phyloP scores from a whole-genome alignment of 1,140 invertebrate genomes.

The Cyrtorhinus lividipennis region DNA sequence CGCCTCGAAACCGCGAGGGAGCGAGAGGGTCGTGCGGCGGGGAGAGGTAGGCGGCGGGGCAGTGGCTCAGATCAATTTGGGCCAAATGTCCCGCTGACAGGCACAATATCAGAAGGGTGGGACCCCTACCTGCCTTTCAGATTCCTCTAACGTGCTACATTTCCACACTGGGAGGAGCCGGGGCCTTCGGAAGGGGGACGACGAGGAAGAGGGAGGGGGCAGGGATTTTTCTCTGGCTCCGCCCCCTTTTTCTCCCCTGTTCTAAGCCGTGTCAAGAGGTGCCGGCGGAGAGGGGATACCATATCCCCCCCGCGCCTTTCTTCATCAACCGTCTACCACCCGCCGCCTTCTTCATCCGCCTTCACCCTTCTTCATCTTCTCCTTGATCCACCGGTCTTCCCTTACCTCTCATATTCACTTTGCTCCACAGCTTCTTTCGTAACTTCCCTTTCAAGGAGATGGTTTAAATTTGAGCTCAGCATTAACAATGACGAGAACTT shows the following conservation, averaged over 20 bases:
- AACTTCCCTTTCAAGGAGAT: no score
- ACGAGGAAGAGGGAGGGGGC: not conserved
- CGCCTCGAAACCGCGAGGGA: not conserved
- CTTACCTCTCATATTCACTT: not conserved
- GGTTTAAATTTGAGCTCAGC: no score
- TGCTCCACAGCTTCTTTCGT: not conserved
- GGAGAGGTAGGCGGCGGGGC: not conserved
- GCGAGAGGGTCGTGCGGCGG: not conserved
- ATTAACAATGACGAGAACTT: no score
- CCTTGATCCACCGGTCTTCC: not conserved
- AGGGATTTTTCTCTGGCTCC: constrained; percentile 6
- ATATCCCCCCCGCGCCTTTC: not conserved
- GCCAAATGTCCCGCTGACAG: constrained; percentile 15
- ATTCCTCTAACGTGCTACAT: constrained; percentile 15
- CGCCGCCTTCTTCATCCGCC: not conserved
- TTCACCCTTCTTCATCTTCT: not conserved
- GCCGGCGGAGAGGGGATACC: not conserved
- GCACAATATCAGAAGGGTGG: constrained; percentile 12
- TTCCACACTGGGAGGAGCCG: constrained; percentile 13
- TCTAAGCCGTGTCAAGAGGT: not conserved
- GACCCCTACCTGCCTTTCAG: constrained; percentile 11
- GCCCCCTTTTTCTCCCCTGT: constrained; percentile 3
- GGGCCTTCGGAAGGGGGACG: not conserved
- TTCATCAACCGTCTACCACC: not conserved
- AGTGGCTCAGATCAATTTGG: constrained; percentile 14